A percentile compares a stretch with the other conserved stretches of the same genome.
Evolutionary conservation across 2,113 vertebrate species (phyloP).

Genomic region (Equus quagga): DNA sequence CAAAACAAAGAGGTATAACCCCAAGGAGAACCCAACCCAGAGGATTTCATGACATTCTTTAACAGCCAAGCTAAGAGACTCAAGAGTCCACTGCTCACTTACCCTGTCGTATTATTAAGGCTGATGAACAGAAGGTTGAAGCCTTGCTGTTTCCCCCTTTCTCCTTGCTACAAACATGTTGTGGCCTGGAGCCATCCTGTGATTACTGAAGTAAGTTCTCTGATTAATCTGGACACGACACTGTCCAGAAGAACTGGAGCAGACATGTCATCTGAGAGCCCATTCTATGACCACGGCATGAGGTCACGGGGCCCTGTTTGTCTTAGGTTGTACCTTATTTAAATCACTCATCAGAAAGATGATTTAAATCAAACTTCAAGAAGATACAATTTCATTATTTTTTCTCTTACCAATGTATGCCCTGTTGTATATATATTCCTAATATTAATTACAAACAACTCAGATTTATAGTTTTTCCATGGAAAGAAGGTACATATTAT

Average conservation of each 20-base stretch:
- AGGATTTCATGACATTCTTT: background rate
- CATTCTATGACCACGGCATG: background rate
- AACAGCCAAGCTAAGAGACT: background rate
- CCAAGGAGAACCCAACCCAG: background rate
- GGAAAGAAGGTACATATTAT: background rate
- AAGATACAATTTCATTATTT: background rate
- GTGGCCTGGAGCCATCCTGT: background rate
- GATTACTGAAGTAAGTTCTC: background rate
- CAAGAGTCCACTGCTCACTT: too few relatives aligned
- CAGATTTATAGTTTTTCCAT: background rate
- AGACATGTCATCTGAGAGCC: background rate
- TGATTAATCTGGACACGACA: background rate
- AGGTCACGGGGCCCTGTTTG: background rate
- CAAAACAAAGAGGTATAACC: background rate
- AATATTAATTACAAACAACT: background rate
- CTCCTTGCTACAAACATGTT: background rate
- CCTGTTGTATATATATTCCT: background rate
- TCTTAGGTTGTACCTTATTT: background rate
- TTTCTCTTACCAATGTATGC: background rate
- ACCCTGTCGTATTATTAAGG: background rate
- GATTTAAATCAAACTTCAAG: background rate
- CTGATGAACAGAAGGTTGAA: background rate
- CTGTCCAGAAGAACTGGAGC: background rate
- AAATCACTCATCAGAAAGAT: slow-evolving; percentile 23
- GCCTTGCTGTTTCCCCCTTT: background rate